Conservation (phyloP, 2,888 invertebrate species). For the Harpagoxenus sublaevis region DNA sequence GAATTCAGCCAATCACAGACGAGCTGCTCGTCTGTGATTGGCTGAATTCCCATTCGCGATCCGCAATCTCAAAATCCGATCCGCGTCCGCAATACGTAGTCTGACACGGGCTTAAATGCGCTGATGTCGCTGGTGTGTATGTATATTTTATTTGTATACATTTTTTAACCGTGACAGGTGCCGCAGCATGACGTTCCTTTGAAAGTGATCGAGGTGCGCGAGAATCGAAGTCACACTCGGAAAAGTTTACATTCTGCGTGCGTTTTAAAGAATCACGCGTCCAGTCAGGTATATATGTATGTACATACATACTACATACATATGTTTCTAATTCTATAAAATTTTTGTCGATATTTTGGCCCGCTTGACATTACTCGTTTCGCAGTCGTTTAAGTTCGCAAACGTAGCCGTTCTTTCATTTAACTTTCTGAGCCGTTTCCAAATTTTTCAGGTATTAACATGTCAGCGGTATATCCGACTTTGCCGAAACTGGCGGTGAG, state of each 20-base stretch:
- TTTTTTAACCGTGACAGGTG: background rate
- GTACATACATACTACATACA: background rate
- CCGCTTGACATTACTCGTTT: background rate
- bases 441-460: slow-evolving; percentile 67
- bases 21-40: no score
- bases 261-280: background rate
- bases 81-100: no score
- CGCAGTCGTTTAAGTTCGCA: background rate
- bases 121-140: background rate
- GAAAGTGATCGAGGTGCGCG: background rate
- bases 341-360: background rate
- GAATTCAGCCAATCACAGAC: no score
- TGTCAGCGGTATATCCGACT: slow-evolving; percentile 88
- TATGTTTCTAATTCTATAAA: background rate
- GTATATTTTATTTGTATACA: slow-evolving; percentile 19
- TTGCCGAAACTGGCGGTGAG: slow-evolving; percentile 89
- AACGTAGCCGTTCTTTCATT: background rate
- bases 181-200: background rate
- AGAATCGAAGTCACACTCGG: background rate
- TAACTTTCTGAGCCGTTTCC: background rate
- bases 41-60: no score
- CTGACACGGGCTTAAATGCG: no score
- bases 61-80: no score
- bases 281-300: background rate
- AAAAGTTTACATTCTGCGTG: background rate